Evolutionary conservation across 2,797 vertebrate genomes (phyloP), one percentile per base, ranked within the genome.

Genomic region (Takifugu ocellatus): DNA sequence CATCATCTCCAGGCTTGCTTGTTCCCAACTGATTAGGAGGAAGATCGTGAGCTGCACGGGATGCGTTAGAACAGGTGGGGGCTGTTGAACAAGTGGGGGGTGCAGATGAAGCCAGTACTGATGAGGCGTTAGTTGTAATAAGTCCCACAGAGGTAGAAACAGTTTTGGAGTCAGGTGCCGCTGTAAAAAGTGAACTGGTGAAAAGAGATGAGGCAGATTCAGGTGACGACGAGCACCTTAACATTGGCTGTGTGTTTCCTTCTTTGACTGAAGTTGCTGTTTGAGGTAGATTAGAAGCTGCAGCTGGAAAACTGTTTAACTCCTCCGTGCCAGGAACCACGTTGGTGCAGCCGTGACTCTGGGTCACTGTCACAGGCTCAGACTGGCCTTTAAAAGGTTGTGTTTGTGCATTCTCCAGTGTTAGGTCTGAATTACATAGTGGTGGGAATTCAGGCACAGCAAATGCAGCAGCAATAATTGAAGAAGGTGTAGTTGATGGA

Each of bases 1-100:
- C 57, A 57, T 91, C 88, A 6, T 59, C 46, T 12, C 64, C 44
- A 12, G 78, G 59, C 45, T 72, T 79, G 51, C 27, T 54, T 15
- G 68, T 61, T 33, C 31, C 31, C 31, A 33, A 7, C 31, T 3
- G 15, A 50, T 59, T 5, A 36, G n/a, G 25, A 44, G 50, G 31
- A 24, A 51, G 48, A 51, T 55, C 26, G 6, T 36, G 21, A n/a
- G 62, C n/a, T 16, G 70, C 50, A 21, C 49, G n/a, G 16, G 60
- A 15, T 16, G 70, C 50, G n/a, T 46, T 25, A 10, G 42, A 56
- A 25, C 66, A 59, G 43, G 15, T 16, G 15, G 43, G 17, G 43
- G 43, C 2, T 16, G 43, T 5, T 2, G 5, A 16, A 16, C 5
- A 45, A 7, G 68, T 56, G 2, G 43, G 25, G 9, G 68, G 47